Conservation (phyloP, 2,888 invertebrate genomes). For the Atherix ibis region DNA sequence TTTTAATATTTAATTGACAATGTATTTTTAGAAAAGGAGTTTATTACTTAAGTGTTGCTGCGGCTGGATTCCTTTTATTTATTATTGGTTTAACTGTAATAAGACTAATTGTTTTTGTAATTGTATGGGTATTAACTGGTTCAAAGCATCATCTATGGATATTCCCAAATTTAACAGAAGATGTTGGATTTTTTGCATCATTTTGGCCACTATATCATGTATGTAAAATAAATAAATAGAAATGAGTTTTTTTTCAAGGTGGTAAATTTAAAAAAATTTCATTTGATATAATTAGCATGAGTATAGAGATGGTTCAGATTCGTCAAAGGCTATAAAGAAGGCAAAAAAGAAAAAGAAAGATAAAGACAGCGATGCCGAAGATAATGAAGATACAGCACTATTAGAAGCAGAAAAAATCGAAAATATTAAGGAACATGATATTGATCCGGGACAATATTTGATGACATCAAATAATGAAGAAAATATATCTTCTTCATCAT, state of each 20-base stretch:
- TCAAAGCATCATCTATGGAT: constrained; percentile 94
- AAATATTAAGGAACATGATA: constrained; percentile 29
- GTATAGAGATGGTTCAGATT: constrained; percentile 49
- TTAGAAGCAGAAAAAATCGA: constrained; percentile 27
- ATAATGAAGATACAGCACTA: constrained; percentile 34
- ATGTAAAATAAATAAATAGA: constrained; percentile 6
- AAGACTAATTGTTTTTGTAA: constrained; percentile 78
- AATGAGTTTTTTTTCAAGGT: constrained; percentile 1
- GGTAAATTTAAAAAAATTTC: constrained; percentile 1
- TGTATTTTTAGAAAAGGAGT: constrained; percentile 64
- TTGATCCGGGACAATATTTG: no score
- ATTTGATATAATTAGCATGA: constrained; percentile 46
- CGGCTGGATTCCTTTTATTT: constrained; percentile 86
- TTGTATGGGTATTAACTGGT: constrained; percentile 74
- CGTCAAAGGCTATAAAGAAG: constrained; percentile 39
- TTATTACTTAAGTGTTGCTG: constrained; percentile 90
- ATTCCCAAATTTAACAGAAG: constrained; percentile 96
- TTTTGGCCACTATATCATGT: constrained; percentile 95
- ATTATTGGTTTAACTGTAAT: constrained; percentile 82
- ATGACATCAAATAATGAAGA: no score
- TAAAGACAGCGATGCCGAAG: constrained; percentile 66
- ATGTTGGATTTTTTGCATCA: constrained; percentile 96
- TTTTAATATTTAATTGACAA: not conserved
- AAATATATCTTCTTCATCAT: no score
- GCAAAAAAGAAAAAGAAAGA: constrained; percentile 50